These are phyloP conservation scores for Helicolenus hilgendorfi DNA, from an alignment of 2,797 vertebrate genomes.

Conservation along the genomic window DNA sequence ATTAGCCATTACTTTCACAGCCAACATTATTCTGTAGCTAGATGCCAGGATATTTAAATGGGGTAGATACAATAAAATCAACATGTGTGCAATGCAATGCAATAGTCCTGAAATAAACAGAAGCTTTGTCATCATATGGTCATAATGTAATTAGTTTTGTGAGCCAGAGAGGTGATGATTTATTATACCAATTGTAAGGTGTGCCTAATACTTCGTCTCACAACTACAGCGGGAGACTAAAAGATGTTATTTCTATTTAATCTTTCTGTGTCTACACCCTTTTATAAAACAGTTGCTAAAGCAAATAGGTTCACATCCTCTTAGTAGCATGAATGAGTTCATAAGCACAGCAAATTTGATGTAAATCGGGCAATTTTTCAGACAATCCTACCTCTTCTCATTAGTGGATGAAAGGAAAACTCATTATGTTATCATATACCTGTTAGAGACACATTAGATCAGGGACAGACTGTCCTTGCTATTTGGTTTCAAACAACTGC, in stretches of 20 bases:
- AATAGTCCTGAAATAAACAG: not conserved
- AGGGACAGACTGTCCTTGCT: not conserved
- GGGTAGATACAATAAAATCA: not conserved
- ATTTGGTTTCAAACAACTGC: conserved; percentile 14
- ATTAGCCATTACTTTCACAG: not conserved
- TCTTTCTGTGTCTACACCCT: not conserved
- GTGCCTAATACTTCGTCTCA: not conserved
- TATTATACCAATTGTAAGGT: not conserved
- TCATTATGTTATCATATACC: not conserved
- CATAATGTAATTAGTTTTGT: not conserved
- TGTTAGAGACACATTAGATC: not conserved
- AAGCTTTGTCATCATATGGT: not conserved
- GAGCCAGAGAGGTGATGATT: not conserved
- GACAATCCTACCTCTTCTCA: not conserved
- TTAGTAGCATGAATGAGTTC: not conserved
- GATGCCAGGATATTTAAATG: not conserved
- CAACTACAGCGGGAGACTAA: not conserved
- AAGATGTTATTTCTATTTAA: not conserved
- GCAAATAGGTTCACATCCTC: not conserved
- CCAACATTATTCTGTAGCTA: not conserved
- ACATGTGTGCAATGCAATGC: not conserved
- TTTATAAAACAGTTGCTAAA: not conserved
- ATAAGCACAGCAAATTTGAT: not conserved
- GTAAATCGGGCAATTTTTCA: not conserved
- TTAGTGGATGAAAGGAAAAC: not conserved